Percentiles rank a stretch among this genome's conserved stretches.
These are phyloP conservation scores for Tetragnatha montana DNA, from an alignment of 2,888 invertebrate genomes.

Conservation along the genomic window DNA sequence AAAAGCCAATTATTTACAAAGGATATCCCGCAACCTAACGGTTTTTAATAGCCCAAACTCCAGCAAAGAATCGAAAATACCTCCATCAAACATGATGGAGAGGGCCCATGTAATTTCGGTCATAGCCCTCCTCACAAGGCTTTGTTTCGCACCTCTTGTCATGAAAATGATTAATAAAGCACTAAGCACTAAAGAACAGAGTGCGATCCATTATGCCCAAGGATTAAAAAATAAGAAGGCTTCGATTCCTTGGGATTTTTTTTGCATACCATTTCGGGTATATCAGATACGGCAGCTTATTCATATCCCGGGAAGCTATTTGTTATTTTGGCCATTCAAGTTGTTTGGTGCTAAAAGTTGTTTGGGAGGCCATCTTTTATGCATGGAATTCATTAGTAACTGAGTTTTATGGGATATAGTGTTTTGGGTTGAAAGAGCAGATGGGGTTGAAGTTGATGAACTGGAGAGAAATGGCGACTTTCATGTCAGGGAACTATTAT, in stretches of 20 bases:
- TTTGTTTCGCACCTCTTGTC: slow-evolving; percentile 36
- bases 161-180: slow-evolving; percentile 50
- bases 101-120: slow-evolving; percentile 12
- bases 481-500: too few relatives aligned
- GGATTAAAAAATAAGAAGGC: slow-evolving; percentile 31
- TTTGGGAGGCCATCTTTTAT: neutral
- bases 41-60: neutral
- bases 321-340: neutral
- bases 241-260: slow-evolving; percentile 48
- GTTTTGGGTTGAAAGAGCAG: too few relatives aligned
- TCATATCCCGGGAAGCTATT: neutral
- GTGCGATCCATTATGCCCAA: slow-evolving; percentile 37
- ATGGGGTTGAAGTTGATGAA: too few relatives aligned
- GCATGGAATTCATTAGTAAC: too few relatives aligned
- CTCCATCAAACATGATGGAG: slow-evolving; percentile 17
- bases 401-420: too few relatives aligned
- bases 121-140: neutral
- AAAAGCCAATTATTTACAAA: too few relatives aligned
- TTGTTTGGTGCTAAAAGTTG: neutral
- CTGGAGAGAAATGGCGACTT: too few relatives aligned
- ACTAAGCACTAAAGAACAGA: slow-evolving; percentile 7
- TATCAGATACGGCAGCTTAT: neutral
- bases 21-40: neutral
- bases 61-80: neutral
- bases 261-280: slow-evolving; percentile 2